Conservation (phyloP, 30 jellyfish, hydroid and myxozoan species). For the Morbakka virulenta region DNA sequence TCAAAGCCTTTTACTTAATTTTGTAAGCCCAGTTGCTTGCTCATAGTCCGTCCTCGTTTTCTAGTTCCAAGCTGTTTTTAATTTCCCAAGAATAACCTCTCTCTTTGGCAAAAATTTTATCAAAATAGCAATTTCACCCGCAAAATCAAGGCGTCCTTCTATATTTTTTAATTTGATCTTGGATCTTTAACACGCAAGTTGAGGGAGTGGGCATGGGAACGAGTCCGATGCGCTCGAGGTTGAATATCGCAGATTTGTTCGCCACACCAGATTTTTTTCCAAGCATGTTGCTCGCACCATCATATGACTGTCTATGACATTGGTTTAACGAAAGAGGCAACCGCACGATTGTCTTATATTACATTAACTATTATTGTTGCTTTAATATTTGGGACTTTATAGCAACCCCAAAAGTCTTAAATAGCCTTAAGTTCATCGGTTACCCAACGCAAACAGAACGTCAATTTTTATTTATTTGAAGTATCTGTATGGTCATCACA, state of each 20-base stretch:
- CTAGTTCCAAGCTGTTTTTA: not conserved
- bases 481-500: conserved; percentile 73
- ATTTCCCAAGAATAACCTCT: not conserved
- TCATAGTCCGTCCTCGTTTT: not conserved
- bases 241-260: not conserved
- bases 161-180: too few relatives aligned
- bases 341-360: too few relatives aligned
- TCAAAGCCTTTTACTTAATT: not conserved
- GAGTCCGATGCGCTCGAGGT: not conserved
- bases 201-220: too few relatives aligned
- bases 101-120: not conserved
- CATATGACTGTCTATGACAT: too few relatives aligned
- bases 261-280: conserved; percentile 13
- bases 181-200: not conserved
- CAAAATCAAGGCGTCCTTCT: not conserved
- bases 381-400: not conserved
- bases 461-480: conserved; percentile 29
- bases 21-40: not conserved
- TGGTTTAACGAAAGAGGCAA: too few relatives aligned
- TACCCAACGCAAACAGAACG: not conserved
- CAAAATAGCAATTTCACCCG: not conserved
- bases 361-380: not conserved
- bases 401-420: not conserved
- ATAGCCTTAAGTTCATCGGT: too few relatives aligned
- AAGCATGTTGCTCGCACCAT: too few relatives aligned